Base-by-base conservation (phyloP, 2,888 invertebrate species). In the Omphaloscelis lunosa region DNA sequence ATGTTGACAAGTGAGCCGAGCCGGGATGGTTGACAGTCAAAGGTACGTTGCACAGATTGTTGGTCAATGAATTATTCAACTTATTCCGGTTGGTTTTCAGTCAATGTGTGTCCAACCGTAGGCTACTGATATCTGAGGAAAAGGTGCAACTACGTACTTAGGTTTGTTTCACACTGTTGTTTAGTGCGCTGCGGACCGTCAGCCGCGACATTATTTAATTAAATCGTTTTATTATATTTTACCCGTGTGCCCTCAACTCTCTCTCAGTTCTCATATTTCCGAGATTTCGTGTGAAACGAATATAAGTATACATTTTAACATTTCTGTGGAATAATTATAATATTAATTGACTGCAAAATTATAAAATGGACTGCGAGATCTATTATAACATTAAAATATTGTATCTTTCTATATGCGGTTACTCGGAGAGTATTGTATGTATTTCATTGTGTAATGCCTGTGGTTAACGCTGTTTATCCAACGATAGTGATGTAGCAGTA, bases 271-370 rank as follows among this genome's bases (percentile, higher is more conserved):
- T 62, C 59, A 56, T 59, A 15, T 65, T 53, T 66, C 45, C 56
- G 12, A 63, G n/a, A 79, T 73, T 76, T 76, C 75, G 67, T 85
- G 85, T 85, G 74, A 76, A 78, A 80, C 86, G 76, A 80, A 82
- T 82, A 80, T 82, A 85, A 86, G 79, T 84, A 81, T 86, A 83
- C 67, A 77, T 77, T 76, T 75, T 20, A 41, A 72, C 11, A 39
- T 81, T 78, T 87, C 72, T 84, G 79, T 87, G 67, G 63, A 82
- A 78, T 84, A 81, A 63, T 68, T 67, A 27, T 84, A 75, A 70
- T 66, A 56, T 75, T 77, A 62, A 84, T 75, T 77, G 77, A 84
- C 77, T 84, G 77, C 83, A 61, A 77, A 51, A 72, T 48, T 71
- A 27, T 82, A 48, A 70, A 79, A 67, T 53, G 63, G 63, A 80